Evolutionary conservation across 1,140 invertebrate genomes (phyloP), one percentile per base, ranked within the genome.

Genomic region (Psilanteris sp.): DNA sequence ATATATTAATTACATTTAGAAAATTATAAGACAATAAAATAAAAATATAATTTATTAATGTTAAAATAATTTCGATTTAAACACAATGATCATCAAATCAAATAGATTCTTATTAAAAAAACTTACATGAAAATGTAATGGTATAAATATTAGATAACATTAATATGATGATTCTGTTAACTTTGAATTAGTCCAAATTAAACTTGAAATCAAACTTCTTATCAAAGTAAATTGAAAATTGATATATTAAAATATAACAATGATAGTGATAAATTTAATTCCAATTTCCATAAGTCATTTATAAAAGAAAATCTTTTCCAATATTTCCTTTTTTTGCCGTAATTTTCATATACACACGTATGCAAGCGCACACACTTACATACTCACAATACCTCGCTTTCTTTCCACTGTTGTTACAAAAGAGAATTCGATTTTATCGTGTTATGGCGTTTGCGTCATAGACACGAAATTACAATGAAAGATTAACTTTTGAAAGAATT

Each of bases 401-500:
- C n/a, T 16, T 66, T 54, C n/a, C 18, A 4, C 14, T 46, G 44
- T 34, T 44, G 15, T 41, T 50, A 5, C 8, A 20, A 59, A 16
- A 37, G 13, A 0, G 7, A 44, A 66, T 26, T 64, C 11, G 16
- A 34, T 64, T 73, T 46, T 6, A 3, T 8, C 7, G 18, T 16
- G 4, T 66, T 52, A 52, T 29, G 15, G 13, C 32, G 13, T 34
- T 57, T 52, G 41, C 37, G 46, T 61, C 37, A 66, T 18, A 31
- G 43, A 39, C 36, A 27, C 32, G 46, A 52, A 62, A 76, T 76
- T 64, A 64, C 64, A 70, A 54, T 37, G 66, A 75, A 68, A 68
- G 34, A 66, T 76, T 70, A 70, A 76, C 13, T 70, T 64, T 57
- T 44, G 43, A 76, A 76, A 76, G 72, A 76, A 76, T 55, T 27